Evolutionary conservation across 2,113 vertebrate species (phyloP).

Genomic region (Anarhynchus alexandrinus): DNA sequence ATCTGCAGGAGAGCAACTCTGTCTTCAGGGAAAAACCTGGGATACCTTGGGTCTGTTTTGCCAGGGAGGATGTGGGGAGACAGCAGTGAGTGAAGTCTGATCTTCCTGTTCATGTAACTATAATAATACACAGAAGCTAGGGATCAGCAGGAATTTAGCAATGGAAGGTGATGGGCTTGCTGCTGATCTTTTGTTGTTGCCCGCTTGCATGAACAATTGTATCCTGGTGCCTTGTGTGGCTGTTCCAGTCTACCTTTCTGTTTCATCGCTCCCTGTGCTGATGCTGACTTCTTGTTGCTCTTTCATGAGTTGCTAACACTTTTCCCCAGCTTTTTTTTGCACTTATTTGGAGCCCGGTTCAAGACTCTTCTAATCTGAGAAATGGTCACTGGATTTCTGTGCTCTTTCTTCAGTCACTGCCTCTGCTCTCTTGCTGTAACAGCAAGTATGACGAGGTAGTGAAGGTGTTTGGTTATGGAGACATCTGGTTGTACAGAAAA

Average conservation of each 20-base stretch:
- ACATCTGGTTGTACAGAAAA: neutral
- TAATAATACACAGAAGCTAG: neutral
- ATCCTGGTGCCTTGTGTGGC: neutral
- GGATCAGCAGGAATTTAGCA: neutral
- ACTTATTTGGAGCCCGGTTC: neutral
- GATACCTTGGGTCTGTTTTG: neutral
- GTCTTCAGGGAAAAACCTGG: neutral
- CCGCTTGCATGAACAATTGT: fast-evolving
- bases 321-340: neutral
- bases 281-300: neutral
- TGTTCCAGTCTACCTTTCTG: neutral
- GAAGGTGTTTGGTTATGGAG: neutral
- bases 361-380: neutral
- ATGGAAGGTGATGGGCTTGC: neutral
- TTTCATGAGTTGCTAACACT: neutral
- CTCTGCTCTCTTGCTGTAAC: neutral
- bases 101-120: neutral
- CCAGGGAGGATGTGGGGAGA: neutral
- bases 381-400: neutral
- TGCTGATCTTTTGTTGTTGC: neutral
- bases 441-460: neutral
- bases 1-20: neutral
- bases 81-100: neutral
- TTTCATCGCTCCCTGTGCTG: neutral
- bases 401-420: neutral